phyloP scores from a whole-genome alignment of 2,113 vertebrate species.

The Hylia prasina region DNA sequence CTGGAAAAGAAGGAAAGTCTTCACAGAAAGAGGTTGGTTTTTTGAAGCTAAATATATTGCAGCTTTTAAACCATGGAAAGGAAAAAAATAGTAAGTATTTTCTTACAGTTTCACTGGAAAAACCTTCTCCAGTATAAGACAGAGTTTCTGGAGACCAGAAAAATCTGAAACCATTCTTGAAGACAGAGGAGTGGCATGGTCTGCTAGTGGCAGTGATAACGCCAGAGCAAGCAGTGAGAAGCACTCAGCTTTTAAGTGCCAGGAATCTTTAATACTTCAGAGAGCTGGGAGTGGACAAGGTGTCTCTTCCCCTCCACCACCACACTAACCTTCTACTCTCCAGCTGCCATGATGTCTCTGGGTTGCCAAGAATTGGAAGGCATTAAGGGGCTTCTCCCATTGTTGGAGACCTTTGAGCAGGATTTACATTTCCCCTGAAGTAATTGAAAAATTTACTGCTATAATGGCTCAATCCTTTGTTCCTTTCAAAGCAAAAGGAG shows the following conservation, averaged over 20 bases:
- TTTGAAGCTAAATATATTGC: not conserved
- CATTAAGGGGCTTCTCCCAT: not conserved
- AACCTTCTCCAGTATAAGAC: not conserved
- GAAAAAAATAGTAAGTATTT: accelerated
- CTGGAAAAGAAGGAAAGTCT: not conserved
- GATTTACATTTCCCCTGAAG: not conserved
- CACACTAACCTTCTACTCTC: not conserved
- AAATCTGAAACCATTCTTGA: not conserved
- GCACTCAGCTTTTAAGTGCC: not conserved
- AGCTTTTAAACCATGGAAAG: not conserved
- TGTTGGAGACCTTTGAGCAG: not conserved
- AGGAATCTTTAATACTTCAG: not conserved
- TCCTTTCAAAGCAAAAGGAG: not conserved
- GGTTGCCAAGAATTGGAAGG: not conserved
- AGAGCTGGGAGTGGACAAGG: not conserved
- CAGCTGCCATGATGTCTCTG: not conserved
- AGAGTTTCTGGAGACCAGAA: not conserved
- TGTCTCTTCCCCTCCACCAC: not conserved
- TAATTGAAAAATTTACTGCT: not conserved
- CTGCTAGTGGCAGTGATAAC: not conserved
- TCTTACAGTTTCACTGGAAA: not conserved
- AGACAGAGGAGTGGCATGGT: not conserved
- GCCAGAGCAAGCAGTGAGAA: not conserved
- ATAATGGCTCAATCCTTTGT: not conserved
- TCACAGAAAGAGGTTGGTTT: not conserved